These are phyloP conservation scores for Poecilia latipinna DNA, from an alignment of 2,113 vertebrate species.

Conservation along the genomic window DNA sequence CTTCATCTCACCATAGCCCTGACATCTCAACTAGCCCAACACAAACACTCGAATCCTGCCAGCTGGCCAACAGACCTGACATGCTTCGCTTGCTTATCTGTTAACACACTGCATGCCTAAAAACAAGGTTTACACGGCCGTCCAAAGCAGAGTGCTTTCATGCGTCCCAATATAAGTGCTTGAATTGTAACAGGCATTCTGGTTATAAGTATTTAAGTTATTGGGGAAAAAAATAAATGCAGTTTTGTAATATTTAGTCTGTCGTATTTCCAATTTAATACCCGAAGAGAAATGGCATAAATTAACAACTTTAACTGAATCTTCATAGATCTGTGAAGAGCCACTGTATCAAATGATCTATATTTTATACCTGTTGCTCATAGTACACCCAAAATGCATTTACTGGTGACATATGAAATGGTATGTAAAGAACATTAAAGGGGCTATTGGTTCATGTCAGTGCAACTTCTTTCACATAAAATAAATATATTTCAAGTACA, in stretches of 20 bases:
- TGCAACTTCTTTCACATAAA: slow-evolving; percentile 53
- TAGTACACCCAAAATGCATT: slow-evolving; percentile 24
- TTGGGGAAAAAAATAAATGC: slow-evolving; percentile 25
- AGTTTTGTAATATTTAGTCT: slow-evolving; percentile 7
- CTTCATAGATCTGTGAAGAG: slow-evolving; percentile 14
- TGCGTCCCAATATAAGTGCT: slow-evolving; percentile 27
- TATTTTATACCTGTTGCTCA: slow-evolving; percentile 17
- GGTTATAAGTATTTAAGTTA: slow-evolving; percentile 21
- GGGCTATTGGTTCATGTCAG: slow-evolving; percentile 50
- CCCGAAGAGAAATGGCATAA: slow-evolving; percentile 17
- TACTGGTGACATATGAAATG: slow-evolving; percentile 47
- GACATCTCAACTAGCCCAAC: slow-evolving; percentile 69
- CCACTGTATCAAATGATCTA: background rate
- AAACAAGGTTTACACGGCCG: slow-evolving; percentile 49
- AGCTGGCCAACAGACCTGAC: slow-evolving; percentile 70
- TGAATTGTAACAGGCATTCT: slow-evolving; percentile 11
- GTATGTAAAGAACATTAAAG: slow-evolving; percentile 52
- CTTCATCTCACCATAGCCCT: slow-evolving; percentile 59
- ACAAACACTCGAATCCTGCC: slow-evolving; percentile 75
- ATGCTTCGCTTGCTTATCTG: slow-evolving; percentile 69
- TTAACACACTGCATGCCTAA: slow-evolving; percentile 64
- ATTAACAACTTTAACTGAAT: slow-evolving; percentile 12
- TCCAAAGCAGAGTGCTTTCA: slow-evolving; percentile 31
- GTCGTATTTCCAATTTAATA: slow-evolving; percentile 18
- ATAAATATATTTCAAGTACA: slow-evolving; percentile 63